Evolutionary conservation across 2,113 vertebrate genomes (phyloP), one percentile per base, ranked within the genome.

Genomic region (Corythaeola cristata): DNA sequence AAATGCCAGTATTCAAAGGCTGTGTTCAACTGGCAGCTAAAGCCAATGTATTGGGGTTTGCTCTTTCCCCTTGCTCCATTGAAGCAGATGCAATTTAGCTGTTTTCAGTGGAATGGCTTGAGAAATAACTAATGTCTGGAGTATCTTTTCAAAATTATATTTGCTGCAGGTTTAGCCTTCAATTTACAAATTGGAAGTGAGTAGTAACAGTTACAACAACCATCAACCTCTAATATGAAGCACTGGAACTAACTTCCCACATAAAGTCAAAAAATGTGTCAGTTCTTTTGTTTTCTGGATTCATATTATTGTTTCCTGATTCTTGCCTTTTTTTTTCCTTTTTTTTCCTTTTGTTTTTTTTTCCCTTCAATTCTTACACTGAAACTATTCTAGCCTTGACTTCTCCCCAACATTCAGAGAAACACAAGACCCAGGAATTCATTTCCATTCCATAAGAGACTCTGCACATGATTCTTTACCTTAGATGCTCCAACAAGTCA

Each of bases 401-500:
- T 63, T 78, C n/a, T 64, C 33, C 32, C 63, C 28, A 69, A 56
- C 37, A 58, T n/a, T 78, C 33, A 47, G 49, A 68, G 35, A 91
- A 84, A 63, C 10, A 41, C 37, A 73, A 63, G 33, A 44, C 50
- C 89, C 4, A 14, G 18, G 11, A 85, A 81, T 75, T 86, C 79
- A 49, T 62, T 93, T 71, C 59, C 21, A 76, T 73, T 88, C 41
- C 93, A 67, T 3, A 47, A 64, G 37, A 60, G 35, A 66, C 12
- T 15, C 22, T 67, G 27, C 14, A 63, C 4, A 9, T 30, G 13
- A 59, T 60, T 93, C 60, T 69, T 85, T 98, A 99, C 99, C 98
- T 98, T 85, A 99, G 95, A 90, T 98, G 93, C 71, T 98, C 96
- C 56, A 98, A 80, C 50, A 99, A 91, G 37, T 97, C 97, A 73